Base-by-base conservation (phyloP, 2,888 invertebrate species). In the Notodonta dromedarius region DNA sequence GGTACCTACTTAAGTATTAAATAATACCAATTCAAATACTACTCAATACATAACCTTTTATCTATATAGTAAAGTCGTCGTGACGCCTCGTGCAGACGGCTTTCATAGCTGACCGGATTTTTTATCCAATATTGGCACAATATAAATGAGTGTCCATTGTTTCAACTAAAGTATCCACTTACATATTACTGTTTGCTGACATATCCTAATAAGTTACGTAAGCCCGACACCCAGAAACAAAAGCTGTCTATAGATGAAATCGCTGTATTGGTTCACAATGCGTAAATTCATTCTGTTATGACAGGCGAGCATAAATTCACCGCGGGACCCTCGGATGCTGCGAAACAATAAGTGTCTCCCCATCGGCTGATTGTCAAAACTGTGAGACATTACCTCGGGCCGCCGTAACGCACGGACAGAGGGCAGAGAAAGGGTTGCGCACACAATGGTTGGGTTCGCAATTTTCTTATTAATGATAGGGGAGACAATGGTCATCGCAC, bases 281-380 rank as follows among this genome's bases (percentile, higher is more conserved):
- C 92, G 91, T 93, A 88, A 92, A 90, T 88, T 89, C 87, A 90
- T 92, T 90, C 80, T 93, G 91, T 93, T 93, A 90, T 93, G 93
- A 93, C 93, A 93, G 90, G 90, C 88, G 84, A 86, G 90, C 89
- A 90, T 91, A 92, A 92, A 92, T 91, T 92, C 87, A 79, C 88
- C 73, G 85, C 87, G 84, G 88, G 88, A 88, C 88, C 89, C 90
- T 89, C 76, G 88, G 93, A 93, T 89, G 91, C 93, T 93, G 93
- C 85, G 81, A 88, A 86, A 92, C 92, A 92, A 93, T 89, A 83
- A 80, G 75, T 80, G 74, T 85, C 87, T 87, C 89, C 87, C 87
- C 78, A 86, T 83, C 84, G 81, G 72, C 63, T 76, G 78, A 85
- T 86, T 86, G 87, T 86, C 83, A 82, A 85, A 85, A 81, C 85